Evolutionary conservation across 2,113 vertebrate genomes (phyloP).

Genomic region (Poeciliopsis turrubarensis): DNA sequence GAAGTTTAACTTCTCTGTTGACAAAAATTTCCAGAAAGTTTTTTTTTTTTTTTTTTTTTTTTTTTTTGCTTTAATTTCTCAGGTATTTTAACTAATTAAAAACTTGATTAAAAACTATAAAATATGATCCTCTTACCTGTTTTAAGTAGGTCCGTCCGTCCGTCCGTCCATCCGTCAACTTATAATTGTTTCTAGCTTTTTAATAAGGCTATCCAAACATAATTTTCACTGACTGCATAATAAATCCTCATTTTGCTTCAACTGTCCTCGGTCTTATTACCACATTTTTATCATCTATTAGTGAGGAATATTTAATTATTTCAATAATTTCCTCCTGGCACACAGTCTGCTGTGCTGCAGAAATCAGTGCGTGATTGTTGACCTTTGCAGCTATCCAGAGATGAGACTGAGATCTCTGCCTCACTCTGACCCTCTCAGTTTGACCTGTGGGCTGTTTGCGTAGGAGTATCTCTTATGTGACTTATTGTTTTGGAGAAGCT

Average conservation of each 20-base stretch:
- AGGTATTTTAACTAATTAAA: neutral
- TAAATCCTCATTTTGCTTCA: neutral
- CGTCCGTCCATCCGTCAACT: neutral
- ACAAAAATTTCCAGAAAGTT: neutral
- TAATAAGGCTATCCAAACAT: neutral
- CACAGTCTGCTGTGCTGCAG: constrained; percentile 34
- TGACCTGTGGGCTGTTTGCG: constrained; percentile 32
- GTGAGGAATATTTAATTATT: constrained; percentile 57
- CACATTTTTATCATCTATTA: constrained; percentile 30
- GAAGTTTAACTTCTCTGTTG: neutral
- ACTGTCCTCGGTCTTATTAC: constrained; percentile 23
- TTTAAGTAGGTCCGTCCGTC: too few species aligned
- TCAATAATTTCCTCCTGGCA: constrained; percentile 48
- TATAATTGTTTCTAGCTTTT: neutral
- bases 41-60: neutral
- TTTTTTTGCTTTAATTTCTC: neutral
- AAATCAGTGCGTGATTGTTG: constrained; percentile 52
- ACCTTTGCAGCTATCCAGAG: constrained; percentile 47
- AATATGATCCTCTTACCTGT: too few species aligned
- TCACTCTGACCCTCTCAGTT: constrained; percentile 15
- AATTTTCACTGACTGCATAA: neutral
- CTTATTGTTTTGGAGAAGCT: constrained; percentile 38
- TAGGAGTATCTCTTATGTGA: constrained; percentile 42
- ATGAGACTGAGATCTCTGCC: constrained; percentile 43
- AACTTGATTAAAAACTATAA: neutral